Percentiles rank a stretch among this genome's conserved stretches.
Evolutionary conservation across 2,888 invertebrate genomes (phyloP).

Genomic region (Melieria omissa): DNA sequence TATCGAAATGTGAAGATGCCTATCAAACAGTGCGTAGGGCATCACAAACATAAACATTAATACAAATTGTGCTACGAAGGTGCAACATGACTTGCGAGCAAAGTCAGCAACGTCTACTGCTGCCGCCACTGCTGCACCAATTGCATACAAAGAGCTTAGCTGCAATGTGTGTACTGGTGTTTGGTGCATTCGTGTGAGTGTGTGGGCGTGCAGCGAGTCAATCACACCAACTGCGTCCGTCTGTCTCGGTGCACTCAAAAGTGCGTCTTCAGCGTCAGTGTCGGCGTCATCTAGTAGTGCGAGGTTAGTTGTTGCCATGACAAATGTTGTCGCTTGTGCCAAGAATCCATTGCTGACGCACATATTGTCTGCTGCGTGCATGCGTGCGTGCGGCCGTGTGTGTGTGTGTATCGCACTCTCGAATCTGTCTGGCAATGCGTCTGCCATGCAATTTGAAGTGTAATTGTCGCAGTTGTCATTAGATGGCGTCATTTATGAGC

Average conservation of each 20-base stretch:
- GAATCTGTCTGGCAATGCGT: slow-evolving; percentile 38
- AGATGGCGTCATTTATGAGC: slow-evolving; percentile 34
- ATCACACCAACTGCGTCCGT: too few relatives aligned
- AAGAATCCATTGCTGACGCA: slow-evolving; percentile 8
- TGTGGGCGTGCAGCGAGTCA: too few relatives aligned
- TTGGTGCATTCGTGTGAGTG: too few relatives aligned
- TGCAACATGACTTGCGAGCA: too few relatives aligned
- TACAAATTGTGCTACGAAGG: background rate
- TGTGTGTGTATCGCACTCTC: slow-evolving; percentile 22
- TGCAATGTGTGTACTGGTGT: background rate
- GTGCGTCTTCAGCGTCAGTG: background rate
- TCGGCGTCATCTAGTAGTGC: slow-evolving; percentile 17
- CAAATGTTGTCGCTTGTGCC: slow-evolving; percentile 13
- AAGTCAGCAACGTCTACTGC: background rate
- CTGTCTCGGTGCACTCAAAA: background rate
- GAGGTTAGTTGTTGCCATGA: slow-evolving; percentile 23
- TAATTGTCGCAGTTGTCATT: slow-evolving; percentile 35
- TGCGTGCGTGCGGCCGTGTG: background rate
- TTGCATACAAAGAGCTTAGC: background rate
- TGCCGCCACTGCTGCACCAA: background rate
- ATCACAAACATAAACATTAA: background rate
- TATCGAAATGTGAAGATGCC: background rate
- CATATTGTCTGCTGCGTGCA: background rate
- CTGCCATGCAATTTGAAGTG: slow-evolving; percentile 35
- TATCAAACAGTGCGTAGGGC: background rate